These are phyloP conservation scores for Spodoptera frugiperda DNA, from an alignment of 1,140 invertebrate species.

Conservation along the genomic window DNA sequence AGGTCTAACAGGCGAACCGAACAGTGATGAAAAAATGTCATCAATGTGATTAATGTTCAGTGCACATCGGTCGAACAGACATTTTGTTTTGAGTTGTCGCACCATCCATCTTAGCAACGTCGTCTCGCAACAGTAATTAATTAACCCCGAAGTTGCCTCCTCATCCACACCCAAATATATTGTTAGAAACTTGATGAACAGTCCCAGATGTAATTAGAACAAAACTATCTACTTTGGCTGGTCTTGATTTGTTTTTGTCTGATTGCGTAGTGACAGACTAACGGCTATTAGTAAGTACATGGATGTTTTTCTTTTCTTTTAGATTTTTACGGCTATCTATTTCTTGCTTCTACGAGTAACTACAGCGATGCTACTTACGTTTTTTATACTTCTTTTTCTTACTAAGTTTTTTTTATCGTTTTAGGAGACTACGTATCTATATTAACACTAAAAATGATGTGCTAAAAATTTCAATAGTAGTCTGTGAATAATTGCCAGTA, in stretches of 20 bases:
- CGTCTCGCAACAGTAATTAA: constrained; percentile 52
- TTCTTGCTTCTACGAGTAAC: too few species aligned
- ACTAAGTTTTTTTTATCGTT: too few species aligned
- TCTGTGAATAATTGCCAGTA: too few species aligned
- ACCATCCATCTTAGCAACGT: constrained; percentile 53
- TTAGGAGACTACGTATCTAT: too few species aligned
- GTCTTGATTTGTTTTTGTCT: not conserved
- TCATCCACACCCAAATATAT: constrained; percentile 52
- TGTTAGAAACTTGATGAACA: constrained; percentile 32
- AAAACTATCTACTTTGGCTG: constrained; percentile 16
- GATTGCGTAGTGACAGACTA: not conserved
- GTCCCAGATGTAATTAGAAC: constrained; percentile 20
- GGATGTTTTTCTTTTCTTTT: too few species aligned
- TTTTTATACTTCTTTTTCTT: too few species aligned
- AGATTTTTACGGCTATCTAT: too few species aligned
- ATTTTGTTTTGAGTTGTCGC: constrained; percentile 57
- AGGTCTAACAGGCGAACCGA: not conserved
- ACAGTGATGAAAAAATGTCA: constrained; percentile 41
- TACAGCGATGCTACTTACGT: too few species aligned
- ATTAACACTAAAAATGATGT: too few species aligned
- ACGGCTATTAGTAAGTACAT: too few species aligned
- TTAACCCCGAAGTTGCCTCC: constrained; percentile 54
- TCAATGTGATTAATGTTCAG: constrained; percentile 49
- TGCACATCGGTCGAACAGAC: constrained; percentile 40
- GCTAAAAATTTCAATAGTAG: too few species aligned